Conservation (phyloP, 2,888 invertebrate genomes). For the Chorisops tibialis region DNA sequence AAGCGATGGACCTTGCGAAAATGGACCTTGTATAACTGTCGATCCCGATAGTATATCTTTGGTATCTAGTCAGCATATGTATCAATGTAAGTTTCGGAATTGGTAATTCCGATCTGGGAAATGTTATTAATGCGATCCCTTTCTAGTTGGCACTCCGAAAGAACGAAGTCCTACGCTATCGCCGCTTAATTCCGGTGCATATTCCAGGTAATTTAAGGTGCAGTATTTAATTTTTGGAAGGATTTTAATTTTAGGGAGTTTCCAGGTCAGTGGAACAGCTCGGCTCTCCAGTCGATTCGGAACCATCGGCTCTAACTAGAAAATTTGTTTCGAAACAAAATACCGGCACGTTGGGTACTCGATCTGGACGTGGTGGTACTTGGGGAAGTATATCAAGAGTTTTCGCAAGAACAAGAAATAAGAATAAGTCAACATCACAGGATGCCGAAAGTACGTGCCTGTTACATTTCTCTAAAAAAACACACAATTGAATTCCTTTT, state of each 20-base stretch:
- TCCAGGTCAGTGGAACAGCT: slow-evolving; percentile 67
- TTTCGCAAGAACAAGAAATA: slow-evolving; percentile 79
- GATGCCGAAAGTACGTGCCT: slow-evolving; percentile 61
- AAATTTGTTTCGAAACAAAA: slow-evolving; percentile 49
- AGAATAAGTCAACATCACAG: slow-evolving; percentile 68
- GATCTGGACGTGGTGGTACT: slow-evolving; percentile 67
- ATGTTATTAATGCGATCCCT: no score
- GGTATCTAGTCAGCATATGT: slow-evolving; percentile 53
- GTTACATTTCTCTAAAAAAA: neutral
- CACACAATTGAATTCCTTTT: no score
- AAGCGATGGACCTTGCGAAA: slow-evolving; percentile 63
- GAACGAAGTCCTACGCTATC: slow-evolving; percentile 82
- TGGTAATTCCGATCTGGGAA: no score
- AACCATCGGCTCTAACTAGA: slow-evolving; percentile 56
- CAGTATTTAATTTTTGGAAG: slow-evolving; percentile 56
- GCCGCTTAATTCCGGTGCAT: slow-evolving; percentile 71
- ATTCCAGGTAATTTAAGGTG: slow-evolving; percentile 59
- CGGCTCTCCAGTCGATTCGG: slow-evolving; percentile 71
- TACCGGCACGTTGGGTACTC: slow-evolving; percentile 50
- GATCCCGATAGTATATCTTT: slow-evolving; percentile 53
- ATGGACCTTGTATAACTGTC: slow-evolving; percentile 52
- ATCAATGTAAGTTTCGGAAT: slow-evolving; percentile 49
- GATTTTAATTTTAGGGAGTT: neutral
- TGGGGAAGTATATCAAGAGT: slow-evolving; percentile 92
- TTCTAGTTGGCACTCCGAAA: slow-evolving; percentile 71